Base-by-base conservation (phyloP, 2,888 invertebrate genomes). In the Noctua janthina region DNA sequence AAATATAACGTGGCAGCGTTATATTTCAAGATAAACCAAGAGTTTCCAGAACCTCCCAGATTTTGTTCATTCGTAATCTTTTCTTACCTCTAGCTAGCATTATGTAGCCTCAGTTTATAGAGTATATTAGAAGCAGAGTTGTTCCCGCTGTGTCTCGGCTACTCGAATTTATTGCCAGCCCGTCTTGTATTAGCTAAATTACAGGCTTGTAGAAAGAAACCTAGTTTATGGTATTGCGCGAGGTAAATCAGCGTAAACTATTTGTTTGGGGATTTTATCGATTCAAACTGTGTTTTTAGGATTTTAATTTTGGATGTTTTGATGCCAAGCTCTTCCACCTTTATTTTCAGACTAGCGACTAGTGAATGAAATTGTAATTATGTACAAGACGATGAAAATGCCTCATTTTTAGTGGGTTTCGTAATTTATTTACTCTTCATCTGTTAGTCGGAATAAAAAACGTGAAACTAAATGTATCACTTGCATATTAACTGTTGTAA, bases 211-310 rank as follows among this genome's bases (percentile, higher is more conserved):
- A 75, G 74, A 81, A 77, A 77, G 69, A 81, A 73, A 64, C 64
- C 72, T 78, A 59, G 75, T 89, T 85, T 78, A 78, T 80, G 64
- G 75, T 82, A 83, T 88, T 68, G 77, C 69, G 59, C 17, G 29
- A 84, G 71, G 66, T 84, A 82, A 84, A 85, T 82, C 84, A 85
- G 59, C 66, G 54, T 72, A 77, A 56, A 86, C 74, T 78, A 79
- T 86, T 86, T 81, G 76, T 86, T 87, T 79, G 77, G 66, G 64
- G 67, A 77, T 79, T 88, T 84, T 79, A 78, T 74, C 79, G 79
- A 83, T 78, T 68, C 72, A 23, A 74, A 66, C 29, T 74, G 39
- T 74, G 39, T 78, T 86, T 84, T 72, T 66, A 70, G 46, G 29
- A 54, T 54, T 79, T 83, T 76, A 39, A 78, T 74, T 80, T 86